Conservation (phyloP, 1,140 invertebrate species). For the Micrasema longulum region DNA sequence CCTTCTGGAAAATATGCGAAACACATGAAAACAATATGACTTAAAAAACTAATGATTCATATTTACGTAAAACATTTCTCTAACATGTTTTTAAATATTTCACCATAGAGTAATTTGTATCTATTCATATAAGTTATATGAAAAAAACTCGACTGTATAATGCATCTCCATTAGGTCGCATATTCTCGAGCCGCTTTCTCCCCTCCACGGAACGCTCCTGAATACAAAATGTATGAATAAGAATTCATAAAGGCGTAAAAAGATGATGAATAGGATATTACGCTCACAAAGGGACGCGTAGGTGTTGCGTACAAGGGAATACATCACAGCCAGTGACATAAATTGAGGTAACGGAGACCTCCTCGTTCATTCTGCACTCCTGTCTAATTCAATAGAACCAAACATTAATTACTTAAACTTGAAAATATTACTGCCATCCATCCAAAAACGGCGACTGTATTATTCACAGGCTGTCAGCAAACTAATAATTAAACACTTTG, state of each 20-base stretch:
- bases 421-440: slow-evolving; percentile 50
- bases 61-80: too few relatives aligned
- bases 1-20: too few relatives aligned
- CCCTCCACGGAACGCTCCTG: slow-evolving; percentile 34
- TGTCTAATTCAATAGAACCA: slow-evolving; percentile 54
- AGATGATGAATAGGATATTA: slow-evolving; percentile 55
- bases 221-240: slow-evolving; percentile 52
- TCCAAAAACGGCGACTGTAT: slow-evolving; percentile 46
- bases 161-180: slow-evolving; percentile 40
- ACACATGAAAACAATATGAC: too few relatives aligned
- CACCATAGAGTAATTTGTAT: slow-evolving; percentile 19
- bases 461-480: slow-evolving; percentile 47
- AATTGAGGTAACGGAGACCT: slow-evolving; percentile 52
- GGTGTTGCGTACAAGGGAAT: slow-evolving; percentile 49
- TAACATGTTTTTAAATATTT: neutral
- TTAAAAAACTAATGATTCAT: too few relatives aligned
- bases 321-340: slow-evolving; percentile 53
- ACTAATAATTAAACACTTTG: slow-evolving; percentile 12
- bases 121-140: neutral
- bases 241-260: slow-evolving; percentile 55
- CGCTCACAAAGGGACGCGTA: slow-evolving; percentile 51
- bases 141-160: slow-evolving; percentile 29
- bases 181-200: slow-evolving; percentile 18
- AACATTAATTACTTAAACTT: slow-evolving; percentile 55
- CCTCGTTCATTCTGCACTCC: slow-evolving; percentile 49